Evolutionary conservation across 2,113 vertebrate genomes (phyloP).

Genomic region (Otus sunia): DNA sequence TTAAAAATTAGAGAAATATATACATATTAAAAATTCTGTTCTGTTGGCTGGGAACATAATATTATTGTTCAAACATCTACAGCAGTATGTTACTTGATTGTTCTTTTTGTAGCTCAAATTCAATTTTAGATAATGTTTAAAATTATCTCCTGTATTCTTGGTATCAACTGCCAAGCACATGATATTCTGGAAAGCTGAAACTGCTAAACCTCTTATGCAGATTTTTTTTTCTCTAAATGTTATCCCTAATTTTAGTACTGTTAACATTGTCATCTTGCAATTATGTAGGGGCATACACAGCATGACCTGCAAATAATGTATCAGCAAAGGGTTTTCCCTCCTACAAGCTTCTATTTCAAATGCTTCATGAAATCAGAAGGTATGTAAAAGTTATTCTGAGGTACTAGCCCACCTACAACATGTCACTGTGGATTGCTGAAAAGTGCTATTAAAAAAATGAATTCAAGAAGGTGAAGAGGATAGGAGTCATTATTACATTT

Average conservation of each 20-base stretch:
- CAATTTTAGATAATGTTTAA: slow-evolving; percentile 41
- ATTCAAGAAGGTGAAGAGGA: neutral
- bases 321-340: slow-evolving; percentile 72
- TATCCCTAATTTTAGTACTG: slow-evolving; percentile 51
- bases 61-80: slow-evolving; percentile 16
- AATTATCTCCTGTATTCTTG: slow-evolving; percentile 37
- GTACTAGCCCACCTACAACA: slow-evolving; percentile 49
- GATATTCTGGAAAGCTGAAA: slow-evolving; percentile 45
- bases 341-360: slow-evolving; percentile 74
- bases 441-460: slow-evolving; percentile 19
- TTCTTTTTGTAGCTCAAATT: slow-evolving; percentile 45
- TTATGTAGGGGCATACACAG: slow-evolving; percentile 57
- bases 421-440: slow-evolving; percentile 46
- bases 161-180: slow-evolving; percentile 25
- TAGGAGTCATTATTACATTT: slow-evolving; percentile 11
- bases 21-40: neutral
- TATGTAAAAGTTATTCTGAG: slow-evolving; percentile 57
- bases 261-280: slow-evolving; percentile 40
- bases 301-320: slow-evolving; percentile 69
- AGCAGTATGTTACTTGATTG: slow-evolving; percentile 2
- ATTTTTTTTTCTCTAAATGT: neutral
- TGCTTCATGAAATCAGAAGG: slow-evolving; percentile 45
- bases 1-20: neutral
- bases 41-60: neutral
- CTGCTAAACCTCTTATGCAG: neutral